Evolutionary conservation across 2,113 vertebrate genomes (phyloP).

Genomic region (Prunella himalayana): DNA sequence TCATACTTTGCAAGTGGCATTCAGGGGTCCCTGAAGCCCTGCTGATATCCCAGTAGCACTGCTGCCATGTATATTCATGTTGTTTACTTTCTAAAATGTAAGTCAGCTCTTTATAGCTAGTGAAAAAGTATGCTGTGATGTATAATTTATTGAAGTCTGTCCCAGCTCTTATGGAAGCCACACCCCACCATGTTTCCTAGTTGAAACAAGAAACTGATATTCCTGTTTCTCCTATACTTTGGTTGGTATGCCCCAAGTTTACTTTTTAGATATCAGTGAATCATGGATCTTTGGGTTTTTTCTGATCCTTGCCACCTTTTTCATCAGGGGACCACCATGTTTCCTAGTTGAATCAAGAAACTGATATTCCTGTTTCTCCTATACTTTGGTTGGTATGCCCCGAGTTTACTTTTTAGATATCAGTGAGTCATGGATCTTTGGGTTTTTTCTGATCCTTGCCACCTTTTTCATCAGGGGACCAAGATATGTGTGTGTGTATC

Average conservation of each 20-base stretch:
- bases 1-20: background rate
- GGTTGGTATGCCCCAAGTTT: background rate
- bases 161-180: background rate
- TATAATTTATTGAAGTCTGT: background rate
- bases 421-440: background rate
- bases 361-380: background rate
- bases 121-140: background rate
- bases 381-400: background rate
- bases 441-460: background rate
- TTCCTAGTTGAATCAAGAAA: background rate
- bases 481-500: background rate
- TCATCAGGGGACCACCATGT: background rate
- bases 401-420: background rate
- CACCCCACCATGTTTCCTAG: background rate
- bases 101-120: background rate
- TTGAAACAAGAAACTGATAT: background rate
- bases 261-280: background rate
- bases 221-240: background rate
- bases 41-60: background rate
- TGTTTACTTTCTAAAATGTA: background rate
- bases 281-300: fast-evolving
- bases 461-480: background rate
- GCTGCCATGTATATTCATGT: background rate
- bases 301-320: background rate
- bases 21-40: background rate